Conservation (phyloP, 2,113 vertebrate species). For the Triplophysa dalaica region DNA sequence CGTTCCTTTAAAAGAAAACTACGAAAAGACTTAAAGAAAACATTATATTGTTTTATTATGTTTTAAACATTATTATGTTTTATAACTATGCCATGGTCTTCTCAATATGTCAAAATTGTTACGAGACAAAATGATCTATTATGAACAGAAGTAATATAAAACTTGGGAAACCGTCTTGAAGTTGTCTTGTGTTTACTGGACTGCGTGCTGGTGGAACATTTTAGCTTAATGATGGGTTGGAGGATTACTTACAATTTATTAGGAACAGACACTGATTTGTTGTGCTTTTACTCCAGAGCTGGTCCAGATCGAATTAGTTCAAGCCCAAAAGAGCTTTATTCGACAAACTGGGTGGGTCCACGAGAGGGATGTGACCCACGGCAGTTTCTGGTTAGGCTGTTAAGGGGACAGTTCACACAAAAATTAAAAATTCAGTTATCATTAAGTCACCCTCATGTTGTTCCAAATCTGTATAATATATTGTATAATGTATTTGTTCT, state of each 20-base stretch:
- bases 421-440: too few relatives aligned
- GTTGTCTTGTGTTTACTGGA: not conserved
- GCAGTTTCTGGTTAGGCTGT: not conserved
- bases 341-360: not conserved
- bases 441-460: too few relatives aligned
- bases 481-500: too few relatives aligned
- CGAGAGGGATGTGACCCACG: not conserved
- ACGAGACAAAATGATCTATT: not conserved
- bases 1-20: too few relatives aligned
- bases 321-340: not conserved
- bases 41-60: too few relatives aligned
- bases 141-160: not conserved
- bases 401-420: not conserved
- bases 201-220: not conserved
- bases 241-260: not conserved
- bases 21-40: not conserved
- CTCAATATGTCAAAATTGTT: not conserved
- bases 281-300: not conserved
- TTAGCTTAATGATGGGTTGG: not conserved
- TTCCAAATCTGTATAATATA: too few relatives aligned
- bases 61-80: too few relatives aligned
- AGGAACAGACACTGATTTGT: not conserved
- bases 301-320: not conserved
- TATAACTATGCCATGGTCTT: not conserved
- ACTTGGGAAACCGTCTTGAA: not conserved